phyloP scores from a whole-genome alignment of 1,140 invertebrate genomes.

The Euura lappo region DNA sequence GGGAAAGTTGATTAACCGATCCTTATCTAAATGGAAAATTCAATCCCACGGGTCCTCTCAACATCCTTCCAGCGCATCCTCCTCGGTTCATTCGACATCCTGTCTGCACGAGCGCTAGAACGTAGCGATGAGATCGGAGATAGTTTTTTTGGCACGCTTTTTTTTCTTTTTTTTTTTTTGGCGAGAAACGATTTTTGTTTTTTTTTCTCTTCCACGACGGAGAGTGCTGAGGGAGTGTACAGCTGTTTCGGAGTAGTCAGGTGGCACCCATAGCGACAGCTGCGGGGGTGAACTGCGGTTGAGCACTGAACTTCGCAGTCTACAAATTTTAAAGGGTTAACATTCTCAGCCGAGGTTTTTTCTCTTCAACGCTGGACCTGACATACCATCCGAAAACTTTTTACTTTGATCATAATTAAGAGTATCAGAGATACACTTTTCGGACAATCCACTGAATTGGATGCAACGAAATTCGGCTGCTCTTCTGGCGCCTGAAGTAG shows the following conservation, averaged over 20 bases:
- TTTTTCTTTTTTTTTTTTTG: conserved; percentile 3
- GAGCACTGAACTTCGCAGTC: conserved; percentile 12
- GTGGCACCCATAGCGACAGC: conserved; percentile 45
- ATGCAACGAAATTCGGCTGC: too few species aligned
- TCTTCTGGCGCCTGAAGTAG: too few species aligned
- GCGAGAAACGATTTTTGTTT: conserved; percentile 31
- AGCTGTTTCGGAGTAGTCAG: conserved; percentile 43
- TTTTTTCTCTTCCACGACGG: conserved; percentile 24
- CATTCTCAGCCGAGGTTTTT: too few species aligned
- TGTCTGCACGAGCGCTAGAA: conserved; percentile 18
- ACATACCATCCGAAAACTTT: too few species aligned
- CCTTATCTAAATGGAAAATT: conserved; percentile 10
- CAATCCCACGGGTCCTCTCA: background rate
- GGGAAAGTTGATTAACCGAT: conserved; percentile 1
- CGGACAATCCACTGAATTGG: too few species aligned
- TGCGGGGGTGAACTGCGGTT: conserved; percentile 39
- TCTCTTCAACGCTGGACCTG: too few species aligned
- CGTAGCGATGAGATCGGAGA: background rate
- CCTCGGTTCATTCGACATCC: conserved; percentile 8
- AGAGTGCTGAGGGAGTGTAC: conserved; percentile 23
- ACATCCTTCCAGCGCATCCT: background rate
- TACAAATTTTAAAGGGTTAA: conserved; percentile 38
- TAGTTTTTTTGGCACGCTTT: conserved; percentile 16
- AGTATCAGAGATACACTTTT: too few species aligned
- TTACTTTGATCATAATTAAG: too few species aligned